Percentiles rank a stretch among this genome's conserved stretches.
These are phyloP conservation scores for Ophraella communa DNA, from an alignment of 2,888 invertebrate species.

Conservation along the genomic window DNA sequence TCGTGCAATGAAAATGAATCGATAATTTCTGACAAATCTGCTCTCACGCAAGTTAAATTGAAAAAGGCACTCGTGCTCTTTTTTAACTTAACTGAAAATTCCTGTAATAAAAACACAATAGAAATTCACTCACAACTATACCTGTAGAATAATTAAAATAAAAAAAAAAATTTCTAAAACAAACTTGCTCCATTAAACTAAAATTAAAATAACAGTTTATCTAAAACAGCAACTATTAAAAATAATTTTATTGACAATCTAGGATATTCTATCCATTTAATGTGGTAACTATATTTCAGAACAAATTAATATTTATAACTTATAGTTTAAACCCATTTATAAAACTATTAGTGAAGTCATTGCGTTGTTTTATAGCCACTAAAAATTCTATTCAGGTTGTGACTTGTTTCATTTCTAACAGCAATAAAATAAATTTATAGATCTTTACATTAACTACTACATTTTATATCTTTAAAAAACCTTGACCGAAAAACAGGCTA, in stretches of 20 bases:
- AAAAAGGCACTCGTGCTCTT: no score
- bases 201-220: no score
- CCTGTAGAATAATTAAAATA: no score
- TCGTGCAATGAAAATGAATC: no score
- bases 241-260: background rate
- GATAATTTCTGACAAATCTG: no score
- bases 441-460: background rate
- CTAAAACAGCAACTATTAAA: background rate
- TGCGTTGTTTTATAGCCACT: constrained; percentile 3
- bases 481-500: constrained; percentile 1
- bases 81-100: no score
- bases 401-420: background rate
- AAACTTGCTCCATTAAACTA: no score
- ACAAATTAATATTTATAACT: background rate
- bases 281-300: background rate
- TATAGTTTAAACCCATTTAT: background rate
- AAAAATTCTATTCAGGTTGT: constrained; percentile 2
- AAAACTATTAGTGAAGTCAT: background rate
- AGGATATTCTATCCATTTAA: background rate
- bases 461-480: background rate
- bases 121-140: no score
- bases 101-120: no score
- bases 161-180: no score
- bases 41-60: no score
- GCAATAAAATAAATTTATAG: background rate